Conservation (phyloP, 2,888 invertebrate species). For the Phlogophora meticulosa region DNA sequence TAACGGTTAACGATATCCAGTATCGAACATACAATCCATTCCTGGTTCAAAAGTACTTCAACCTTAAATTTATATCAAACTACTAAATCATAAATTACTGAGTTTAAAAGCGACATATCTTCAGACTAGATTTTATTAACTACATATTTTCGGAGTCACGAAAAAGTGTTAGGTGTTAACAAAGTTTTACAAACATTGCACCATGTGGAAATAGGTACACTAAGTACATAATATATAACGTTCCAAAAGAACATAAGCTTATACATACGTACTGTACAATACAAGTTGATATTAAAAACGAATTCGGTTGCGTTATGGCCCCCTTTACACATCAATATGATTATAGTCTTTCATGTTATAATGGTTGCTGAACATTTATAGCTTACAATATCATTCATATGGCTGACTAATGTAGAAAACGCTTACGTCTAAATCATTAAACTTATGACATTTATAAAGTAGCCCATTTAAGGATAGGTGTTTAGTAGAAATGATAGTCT, state of each 20-base stretch:
- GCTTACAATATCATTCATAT: slow-evolving; percentile 64
- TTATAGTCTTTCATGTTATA: slow-evolving; percentile 49
- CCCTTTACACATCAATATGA: slow-evolving; percentile 54
- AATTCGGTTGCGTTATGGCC: slow-evolving; percentile 70
- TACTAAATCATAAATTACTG: slow-evolving; percentile 65
- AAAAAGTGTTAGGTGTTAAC: slow-evolving; percentile 68
- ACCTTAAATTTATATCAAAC: slow-evolving; percentile 14
- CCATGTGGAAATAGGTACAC: slow-evolving; percentile 49
- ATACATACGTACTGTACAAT: slow-evolving; percentile 37
- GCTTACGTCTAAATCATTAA: slow-evolving; percentile 62
- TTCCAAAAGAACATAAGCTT: slow-evolving; percentile 39
- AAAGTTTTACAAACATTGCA: slow-evolving; percentile 54
- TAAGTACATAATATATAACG: slow-evolving; percentile 29
- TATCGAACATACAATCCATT: slow-evolving; percentile 15
- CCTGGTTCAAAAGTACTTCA: slow-evolving; percentile 22
- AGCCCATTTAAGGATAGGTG: slow-evolving; percentile 36
- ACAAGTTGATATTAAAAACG: slow-evolving; percentile 33
- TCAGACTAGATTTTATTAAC: slow-evolving; percentile 87
- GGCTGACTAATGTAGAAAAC: slow-evolving; percentile 61
- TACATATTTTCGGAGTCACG: slow-evolving; percentile 80
- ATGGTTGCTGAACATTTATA: slow-evolving; percentile 51
- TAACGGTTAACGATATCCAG: not conserved
- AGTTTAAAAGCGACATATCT: slow-evolving; percentile 80
- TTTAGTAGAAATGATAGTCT: slow-evolving; percentile 52
- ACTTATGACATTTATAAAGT: slow-evolving; percentile 47